phyloP scores from a whole-genome alignment of 1,140 invertebrate genomes.

The Bacillus rossius region DNA sequence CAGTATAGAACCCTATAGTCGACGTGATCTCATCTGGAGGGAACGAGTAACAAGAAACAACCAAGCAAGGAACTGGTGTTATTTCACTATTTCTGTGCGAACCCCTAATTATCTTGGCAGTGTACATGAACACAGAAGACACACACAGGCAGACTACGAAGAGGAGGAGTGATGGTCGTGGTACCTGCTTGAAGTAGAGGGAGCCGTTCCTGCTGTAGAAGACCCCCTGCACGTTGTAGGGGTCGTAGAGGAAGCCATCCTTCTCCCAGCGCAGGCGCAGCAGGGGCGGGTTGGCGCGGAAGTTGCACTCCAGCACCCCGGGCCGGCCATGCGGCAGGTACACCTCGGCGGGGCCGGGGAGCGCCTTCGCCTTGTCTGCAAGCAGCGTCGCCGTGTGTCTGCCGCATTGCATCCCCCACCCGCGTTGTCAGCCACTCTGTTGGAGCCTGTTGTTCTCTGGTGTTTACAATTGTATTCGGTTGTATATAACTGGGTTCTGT shows the following conservation, averaged over 20 bases:
- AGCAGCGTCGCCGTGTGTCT: too few species aligned
- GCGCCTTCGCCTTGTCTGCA: constrained; percentile 87
- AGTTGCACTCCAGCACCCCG: constrained; percentile 88
- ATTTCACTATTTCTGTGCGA: too few species aligned
- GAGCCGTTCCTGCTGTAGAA: constrained; percentile 84
- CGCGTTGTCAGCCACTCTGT: too few species aligned
- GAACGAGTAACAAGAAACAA: too few species aligned
- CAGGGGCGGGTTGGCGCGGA: constrained; percentile 87
- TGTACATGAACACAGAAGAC: too few species aligned
- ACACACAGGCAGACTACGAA: too few species aligned
- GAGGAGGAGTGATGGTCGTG: neutral
- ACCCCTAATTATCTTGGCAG: too few species aligned
- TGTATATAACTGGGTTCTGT: too few species aligned
- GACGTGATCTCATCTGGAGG: too few species aligned
- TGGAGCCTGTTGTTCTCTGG: neutral
- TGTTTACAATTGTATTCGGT: neutral
- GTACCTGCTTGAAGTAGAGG: constrained; percentile 69
- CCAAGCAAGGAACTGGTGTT: too few species aligned
- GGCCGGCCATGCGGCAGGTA: constrained; percentile 84
- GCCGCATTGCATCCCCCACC: too few species aligned
- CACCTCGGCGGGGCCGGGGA: constrained; percentile 81
- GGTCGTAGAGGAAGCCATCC: constrained; percentile 87
- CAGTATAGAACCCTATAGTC: too few species aligned
- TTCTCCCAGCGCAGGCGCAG: constrained; percentile 93
- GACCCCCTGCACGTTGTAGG: constrained; percentile 82